A percentile compares a stretch with the other conserved stretches of the same genome.
Evolutionary conservation across 2,113 vertebrate genomes (phyloP).

Genomic region (Corythoichthys haematopterus): DNA sequence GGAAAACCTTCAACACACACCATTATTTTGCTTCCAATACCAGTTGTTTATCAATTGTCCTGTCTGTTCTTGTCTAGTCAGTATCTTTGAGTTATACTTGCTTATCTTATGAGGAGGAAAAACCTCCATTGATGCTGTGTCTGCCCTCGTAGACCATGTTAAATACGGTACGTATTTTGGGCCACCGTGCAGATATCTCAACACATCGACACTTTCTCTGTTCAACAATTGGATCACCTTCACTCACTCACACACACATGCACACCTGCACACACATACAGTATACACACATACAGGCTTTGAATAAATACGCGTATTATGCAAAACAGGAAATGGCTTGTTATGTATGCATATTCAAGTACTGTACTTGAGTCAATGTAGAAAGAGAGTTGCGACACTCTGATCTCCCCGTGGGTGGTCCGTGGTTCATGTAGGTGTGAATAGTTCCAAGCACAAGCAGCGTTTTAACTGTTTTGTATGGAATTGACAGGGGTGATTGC

Average conservation of each 20-base stretch:
- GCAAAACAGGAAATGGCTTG: not conserved
- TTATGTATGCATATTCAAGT: not conserved
- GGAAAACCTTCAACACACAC: conserved; percentile 1
- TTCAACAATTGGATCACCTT: conserved; percentile 52
- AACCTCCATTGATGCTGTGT: conserved; percentile 21
- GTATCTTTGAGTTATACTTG: conserved; percentile 52
- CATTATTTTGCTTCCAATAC: conserved; percentile 25
- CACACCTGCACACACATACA: not conserved
- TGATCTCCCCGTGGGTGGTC: too few species aligned
- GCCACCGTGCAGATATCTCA: conserved; percentile 38
- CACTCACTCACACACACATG: conserved; percentile 6
- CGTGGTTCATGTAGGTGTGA: too few species aligned
- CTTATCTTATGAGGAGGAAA: conserved; percentile 41
- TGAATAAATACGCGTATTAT: not conserved
- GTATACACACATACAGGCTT: not conserved
- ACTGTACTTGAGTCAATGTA: not conserved
- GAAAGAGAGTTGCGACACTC: too few species aligned
- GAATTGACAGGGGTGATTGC: too few species aligned
- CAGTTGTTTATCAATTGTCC: not conserved
- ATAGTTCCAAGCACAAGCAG: too few species aligned
- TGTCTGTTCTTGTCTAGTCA: conserved; percentile 10
- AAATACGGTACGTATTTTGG: conserved; percentile 13
- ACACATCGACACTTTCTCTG: conserved; percentile 24
- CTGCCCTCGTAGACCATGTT: conserved; percentile 15
- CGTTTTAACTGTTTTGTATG: too few species aligned